Evolutionary conservation across 1,140 invertebrate species (phyloP), one percentile per base, ranked within the genome.

Genomic region (Ceratosolen fusciceps): DNA sequence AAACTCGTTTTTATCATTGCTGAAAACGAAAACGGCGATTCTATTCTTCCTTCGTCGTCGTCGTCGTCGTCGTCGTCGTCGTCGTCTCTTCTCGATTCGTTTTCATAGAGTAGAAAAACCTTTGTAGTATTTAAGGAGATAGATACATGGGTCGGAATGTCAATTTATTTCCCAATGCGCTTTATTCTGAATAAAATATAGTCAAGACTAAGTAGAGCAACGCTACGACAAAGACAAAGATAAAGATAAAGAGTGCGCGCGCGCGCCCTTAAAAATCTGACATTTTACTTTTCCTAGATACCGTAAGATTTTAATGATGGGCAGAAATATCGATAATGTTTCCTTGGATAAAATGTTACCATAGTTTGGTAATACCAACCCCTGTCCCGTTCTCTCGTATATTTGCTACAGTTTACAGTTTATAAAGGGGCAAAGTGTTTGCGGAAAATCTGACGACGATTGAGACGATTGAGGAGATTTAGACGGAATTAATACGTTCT

Each of bases 311-410:
- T 65, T n/a, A 19, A 37, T 10, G 19, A 37, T 37, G 60, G 37
- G 37, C 34, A 37, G 60, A 65, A 65, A 65, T 65, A 65, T 65
- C 26, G 16, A 65, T 65, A 65, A 65, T 37, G 60, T 65, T 65
- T 37, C 26, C 16, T 37, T 16, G 60, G 16, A 37, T 65, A 65
- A n/a, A n/a, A 65, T 37, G 31, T 65, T 65, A n/a, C 34, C 31
- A 10, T 65, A 65, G 60, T 37, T 65, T 65, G 37, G 60, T 37
- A 19, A 65, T 65, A 65, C 60, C 37, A n/a, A n/a, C n/a, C n/a
- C n/a, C n/a, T n/a, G n/a, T 65, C 19, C 0, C 14, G 21, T 37
- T 37, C 60, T 37, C 37, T 37, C 16, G 31, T 9, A 34, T 37
- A n/a, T 65, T 37, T 37, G 19, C n/a, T 65, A 8, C 26, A 37